These are phyloP conservation scores for Sorex araneus DNA, from an alignment of 2,113 vertebrate genomes.

Conservation along the genomic window DNA sequence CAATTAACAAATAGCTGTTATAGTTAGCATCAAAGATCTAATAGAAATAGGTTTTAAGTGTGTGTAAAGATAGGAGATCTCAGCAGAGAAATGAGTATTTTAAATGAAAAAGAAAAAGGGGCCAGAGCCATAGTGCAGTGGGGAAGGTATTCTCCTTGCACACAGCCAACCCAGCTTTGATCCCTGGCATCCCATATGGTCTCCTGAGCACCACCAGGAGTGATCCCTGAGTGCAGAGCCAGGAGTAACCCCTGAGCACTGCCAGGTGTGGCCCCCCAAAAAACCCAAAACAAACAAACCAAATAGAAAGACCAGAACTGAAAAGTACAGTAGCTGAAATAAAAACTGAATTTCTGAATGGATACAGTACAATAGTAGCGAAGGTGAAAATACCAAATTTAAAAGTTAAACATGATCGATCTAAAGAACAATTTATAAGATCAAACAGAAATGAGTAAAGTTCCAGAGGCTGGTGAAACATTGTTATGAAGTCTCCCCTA, in stretches of 20 bases:
- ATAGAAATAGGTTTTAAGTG: background rate
- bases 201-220: too few relatives aligned
- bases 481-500: background rate
- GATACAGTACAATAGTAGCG: background rate
- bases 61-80: background rate
- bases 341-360: background rate
- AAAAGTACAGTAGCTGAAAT: background rate
- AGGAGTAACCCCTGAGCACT: too few relatives aligned
- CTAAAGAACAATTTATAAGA: constrained; percentile 2
- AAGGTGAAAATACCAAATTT: background rate
- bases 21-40: background rate
- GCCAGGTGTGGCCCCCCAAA: too few relatives aligned
- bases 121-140: too few relatives aligned
- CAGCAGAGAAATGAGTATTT: background rate
- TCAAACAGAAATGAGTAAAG: background rate
- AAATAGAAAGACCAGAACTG: background rate
- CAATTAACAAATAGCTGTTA: background rate
- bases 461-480: background rate
- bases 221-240: too few relatives aligned
- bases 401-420: background rate
- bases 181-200: too few relatives aligned
- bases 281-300: background rate
- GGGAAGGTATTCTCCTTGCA: too few relatives aligned
- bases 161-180: too few relatives aligned
- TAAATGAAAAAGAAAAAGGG: too few relatives aligned